A percentile compares a stretch with the other conserved stretches of the same genome.
Conservation (phyloP, 2,888 invertebrate species). For the Diploptera punctata region DNA sequence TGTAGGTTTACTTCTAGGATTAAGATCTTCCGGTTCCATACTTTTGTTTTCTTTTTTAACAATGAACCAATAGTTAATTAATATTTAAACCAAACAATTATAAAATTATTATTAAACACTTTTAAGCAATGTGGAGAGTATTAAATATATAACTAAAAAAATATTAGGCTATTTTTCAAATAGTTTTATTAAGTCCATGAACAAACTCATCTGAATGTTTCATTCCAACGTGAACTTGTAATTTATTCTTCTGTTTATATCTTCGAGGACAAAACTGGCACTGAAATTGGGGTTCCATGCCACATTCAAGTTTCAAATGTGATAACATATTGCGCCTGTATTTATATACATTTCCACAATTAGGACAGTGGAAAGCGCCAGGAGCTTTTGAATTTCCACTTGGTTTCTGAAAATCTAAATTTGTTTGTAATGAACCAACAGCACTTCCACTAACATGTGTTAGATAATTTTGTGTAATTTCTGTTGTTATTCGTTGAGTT, state of each 20-base stretch:
- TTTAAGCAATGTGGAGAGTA: too few relatives aligned
- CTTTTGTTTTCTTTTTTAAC: too few relatives aligned
- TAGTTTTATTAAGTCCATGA: too few relatives aligned
- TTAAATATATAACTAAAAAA: too few relatives aligned
- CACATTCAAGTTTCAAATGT: slow-evolving; percentile 49
- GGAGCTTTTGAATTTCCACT: background rate
- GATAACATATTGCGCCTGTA: slow-evolving; percentile 48
- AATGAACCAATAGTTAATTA: too few relatives aligned
- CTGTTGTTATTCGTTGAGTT: background rate
- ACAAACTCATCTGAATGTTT: background rate
- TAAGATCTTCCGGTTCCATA: background rate
- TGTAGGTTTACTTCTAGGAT: too few relatives aligned
- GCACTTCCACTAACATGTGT: background rate
- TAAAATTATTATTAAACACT: too few relatives aligned
- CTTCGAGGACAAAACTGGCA: slow-evolving; percentile 50
- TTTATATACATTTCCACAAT: slow-evolving; percentile 52
- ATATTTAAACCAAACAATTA: too few relatives aligned
- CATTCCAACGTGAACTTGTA: background rate
- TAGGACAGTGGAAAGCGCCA: slow-evolving; percentile 43
- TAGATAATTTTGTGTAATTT: background rate
- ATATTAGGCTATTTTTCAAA: too few relatives aligned
- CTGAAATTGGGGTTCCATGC: slow-evolving; percentile 46
- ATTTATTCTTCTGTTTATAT: slow-evolving; percentile 12
- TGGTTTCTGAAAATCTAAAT: background rate
- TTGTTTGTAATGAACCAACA: background rate